Conservation (phyloP, 2,888 invertebrate species). For the Pyrrhosoma nymphula region DNA sequence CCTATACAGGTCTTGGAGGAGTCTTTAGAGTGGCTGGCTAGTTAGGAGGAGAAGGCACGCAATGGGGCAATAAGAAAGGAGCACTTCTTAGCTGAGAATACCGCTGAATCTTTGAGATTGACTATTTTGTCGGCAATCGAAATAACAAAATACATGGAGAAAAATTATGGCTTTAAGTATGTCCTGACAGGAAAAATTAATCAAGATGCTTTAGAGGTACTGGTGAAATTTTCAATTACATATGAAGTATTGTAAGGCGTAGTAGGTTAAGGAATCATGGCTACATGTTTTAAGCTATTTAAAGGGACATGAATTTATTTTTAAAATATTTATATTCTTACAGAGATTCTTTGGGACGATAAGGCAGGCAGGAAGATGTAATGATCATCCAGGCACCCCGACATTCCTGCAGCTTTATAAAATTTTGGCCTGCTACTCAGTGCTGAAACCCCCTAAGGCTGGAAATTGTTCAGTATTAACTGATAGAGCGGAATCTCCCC, state of each 20-base stretch:
- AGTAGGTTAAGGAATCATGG: not conserved
- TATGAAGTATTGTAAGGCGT: not conserved
- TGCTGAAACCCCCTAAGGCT: conserved; percentile 9
- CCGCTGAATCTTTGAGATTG: not conserved
- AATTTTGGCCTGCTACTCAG: not conserved
- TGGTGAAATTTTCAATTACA: not conserved
- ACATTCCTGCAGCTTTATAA: conserved; percentile 26
- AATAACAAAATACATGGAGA: not conserved
- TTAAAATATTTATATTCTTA: not conserved
- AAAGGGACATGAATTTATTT: not conserved
- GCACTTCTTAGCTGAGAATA: not conserved
- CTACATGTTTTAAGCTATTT: not conserved
- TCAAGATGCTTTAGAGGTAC: not conserved
- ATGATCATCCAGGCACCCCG: not conserved
- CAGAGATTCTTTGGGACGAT: not conserved
- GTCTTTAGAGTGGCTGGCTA: not conserved
- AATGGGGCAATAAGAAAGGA: not conserved
- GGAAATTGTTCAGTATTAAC: not conserved
- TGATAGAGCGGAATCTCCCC: not conserved
- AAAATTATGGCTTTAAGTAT: not conserved
- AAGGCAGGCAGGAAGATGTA: conserved; percentile 7
- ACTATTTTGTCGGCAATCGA: not conserved
- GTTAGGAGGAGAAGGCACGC: not conserved
- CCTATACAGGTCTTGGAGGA: not conserved
- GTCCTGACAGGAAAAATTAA: conserved; percentile 7